Percentiles rank a stretch among this genome's conserved stretches.
These are phyloP conservation scores for Arrhamphus sclerolepis DNA, from an alignment of 2,797 vertebrate species.

Conservation along the genomic window DNA sequence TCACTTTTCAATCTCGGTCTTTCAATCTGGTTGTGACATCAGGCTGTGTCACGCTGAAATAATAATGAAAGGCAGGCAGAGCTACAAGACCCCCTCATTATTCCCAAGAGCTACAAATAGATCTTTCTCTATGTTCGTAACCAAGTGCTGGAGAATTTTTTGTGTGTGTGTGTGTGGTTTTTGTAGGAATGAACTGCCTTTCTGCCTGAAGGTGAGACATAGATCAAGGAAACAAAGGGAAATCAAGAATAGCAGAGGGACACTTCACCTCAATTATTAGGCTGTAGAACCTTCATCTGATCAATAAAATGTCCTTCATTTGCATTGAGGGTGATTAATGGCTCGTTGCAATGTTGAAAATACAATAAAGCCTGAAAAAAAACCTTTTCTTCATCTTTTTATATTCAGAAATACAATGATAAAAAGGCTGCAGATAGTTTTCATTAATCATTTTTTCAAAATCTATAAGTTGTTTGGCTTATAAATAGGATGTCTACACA, in stretches of 20 bases:
- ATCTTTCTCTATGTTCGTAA: constrained; percentile 22
- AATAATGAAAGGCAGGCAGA: constrained; percentile 56
- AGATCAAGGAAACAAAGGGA: constrained; percentile 27
- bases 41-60: constrained; percentile 59
- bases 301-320: constrained; percentile 28
- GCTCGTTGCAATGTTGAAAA: constrained; percentile 17
- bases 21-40: constrained; percentile 39
- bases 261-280: constrained; percentile 14
- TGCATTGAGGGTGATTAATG: constrained; percentile 25
- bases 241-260: constrained; percentile 10
- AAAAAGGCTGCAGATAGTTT: background rate
- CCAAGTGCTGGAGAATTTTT: constrained; percentile 15
- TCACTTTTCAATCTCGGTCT: constrained; percentile 34
- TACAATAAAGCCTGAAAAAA: background rate
- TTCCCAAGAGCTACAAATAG: constrained; percentile 48
- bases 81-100: constrained; percentile 51
- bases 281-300: constrained; percentile 16
- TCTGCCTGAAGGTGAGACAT: constrained; percentile 13
- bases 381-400: background rate
- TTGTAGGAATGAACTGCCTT: constrained; percentile 1
- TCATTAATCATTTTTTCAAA: too few species aligned
- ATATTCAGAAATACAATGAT: background rate
- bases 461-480: background rate
- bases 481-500: background rate
- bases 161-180: background rate